phyloP scores from a whole-genome alignment of 2,797 vertebrate genomes.

The Gallinago stenura region DNA sequence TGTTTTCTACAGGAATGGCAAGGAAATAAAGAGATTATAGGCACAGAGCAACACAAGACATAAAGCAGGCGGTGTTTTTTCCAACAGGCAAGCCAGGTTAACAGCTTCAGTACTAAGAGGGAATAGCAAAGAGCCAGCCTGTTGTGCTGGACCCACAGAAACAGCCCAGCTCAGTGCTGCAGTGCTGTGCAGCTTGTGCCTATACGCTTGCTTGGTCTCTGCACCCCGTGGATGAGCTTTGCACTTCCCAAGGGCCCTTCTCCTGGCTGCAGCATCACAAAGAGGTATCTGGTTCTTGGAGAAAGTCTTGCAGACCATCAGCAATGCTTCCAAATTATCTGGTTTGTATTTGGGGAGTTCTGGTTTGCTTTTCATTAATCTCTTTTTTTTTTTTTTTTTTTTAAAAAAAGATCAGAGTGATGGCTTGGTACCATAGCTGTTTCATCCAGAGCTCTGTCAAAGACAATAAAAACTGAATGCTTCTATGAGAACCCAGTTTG shows the following conservation, averaged over 20 bases:
- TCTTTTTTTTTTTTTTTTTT: not conserved
- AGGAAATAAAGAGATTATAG: not conserved
- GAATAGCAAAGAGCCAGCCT: not conserved
- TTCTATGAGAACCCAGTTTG: not conserved
- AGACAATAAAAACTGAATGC: not conserved
- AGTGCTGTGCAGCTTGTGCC: not conserved
- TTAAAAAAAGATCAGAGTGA: too few species aligned
- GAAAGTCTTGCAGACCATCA: not conserved
- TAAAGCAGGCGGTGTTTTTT: not conserved
- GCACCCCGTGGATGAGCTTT: not conserved
- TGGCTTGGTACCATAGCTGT: not conserved
- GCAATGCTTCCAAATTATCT: not conserved
- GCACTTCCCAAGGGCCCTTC: not conserved
- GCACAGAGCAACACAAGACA: not conserved
- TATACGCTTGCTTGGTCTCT: not conserved
- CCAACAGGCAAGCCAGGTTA: not conserved
- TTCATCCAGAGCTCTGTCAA: not conserved
- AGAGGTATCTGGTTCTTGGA: not conserved
- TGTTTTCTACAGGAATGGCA: conserved; percentile 82
- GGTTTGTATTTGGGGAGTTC: not conserved
- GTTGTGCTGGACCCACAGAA: not conserved
- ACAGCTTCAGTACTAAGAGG: too few species aligned
- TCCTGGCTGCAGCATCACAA: accelerated
- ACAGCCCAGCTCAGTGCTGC: accelerated
- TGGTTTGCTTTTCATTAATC: not conserved